These are phyloP conservation scores for Nymphalis polychloros DNA, from an alignment of 2,888 invertebrate species.

Conservation along the genomic window DNA sequence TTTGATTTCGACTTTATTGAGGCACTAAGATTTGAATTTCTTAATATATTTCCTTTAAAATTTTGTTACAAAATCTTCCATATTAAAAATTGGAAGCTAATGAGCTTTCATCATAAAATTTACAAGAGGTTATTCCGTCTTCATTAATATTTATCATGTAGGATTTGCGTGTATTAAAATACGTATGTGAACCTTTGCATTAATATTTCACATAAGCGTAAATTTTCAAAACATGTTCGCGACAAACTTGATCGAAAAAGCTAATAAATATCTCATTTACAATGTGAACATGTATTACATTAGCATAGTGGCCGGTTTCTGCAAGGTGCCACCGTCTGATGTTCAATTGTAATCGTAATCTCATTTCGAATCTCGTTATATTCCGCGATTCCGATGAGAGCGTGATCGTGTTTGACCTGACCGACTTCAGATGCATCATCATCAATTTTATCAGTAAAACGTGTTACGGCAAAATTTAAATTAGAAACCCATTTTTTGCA, in stretches of 20 bases:
- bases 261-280: slow-evolving; percentile 8
- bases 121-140: no score
- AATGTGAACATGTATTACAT: slow-evolving; percentile 21
- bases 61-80: no score
- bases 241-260: background rate
- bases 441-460: slow-evolving; percentile 30
- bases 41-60: no score
- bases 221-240: background rate
- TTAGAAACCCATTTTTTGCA: slow-evolving; percentile 34
- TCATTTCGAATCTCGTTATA: slow-evolving; percentile 61
- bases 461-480: slow-evolving; percentile 32
- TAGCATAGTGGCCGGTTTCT: slow-evolving; percentile 41
- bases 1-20: no score
- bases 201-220: background rate
- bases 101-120: no score
- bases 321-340: slow-evolving; percentile 39
- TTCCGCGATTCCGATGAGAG: slow-evolving; percentile 69
- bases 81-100: no score
- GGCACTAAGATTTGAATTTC: no score
- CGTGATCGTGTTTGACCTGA: slow-evolving; percentile 61
- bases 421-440: slow-evolving; percentile 45
- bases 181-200: no score
- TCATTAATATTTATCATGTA: no score
- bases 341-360: slow-evolving; percentile 52
- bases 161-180: no score